Evolutionary conservation across 1,140 invertebrate species (phyloP).

Genomic region (Pristionchus pacificus): DNA sequence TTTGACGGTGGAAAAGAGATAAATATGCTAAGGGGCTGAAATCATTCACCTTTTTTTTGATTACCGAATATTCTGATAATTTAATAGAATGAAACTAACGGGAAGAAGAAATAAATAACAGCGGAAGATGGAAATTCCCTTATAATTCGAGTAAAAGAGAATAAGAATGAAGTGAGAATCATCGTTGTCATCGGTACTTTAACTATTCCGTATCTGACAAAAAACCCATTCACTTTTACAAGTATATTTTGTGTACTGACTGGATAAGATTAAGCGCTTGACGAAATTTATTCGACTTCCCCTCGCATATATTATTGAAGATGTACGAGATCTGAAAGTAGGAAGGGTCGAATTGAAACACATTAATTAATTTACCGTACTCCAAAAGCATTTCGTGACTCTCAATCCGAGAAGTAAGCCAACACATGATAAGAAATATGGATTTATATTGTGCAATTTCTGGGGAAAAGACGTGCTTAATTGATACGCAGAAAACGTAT

Average conservation of each 20-base stretch:
- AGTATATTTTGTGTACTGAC: neutral
- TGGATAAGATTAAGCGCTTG: conserved; percentile 17
- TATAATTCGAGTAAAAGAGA: conserved; percentile 71
- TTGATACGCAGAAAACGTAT: conserved; percentile 4
- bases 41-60: conserved; percentile 26
- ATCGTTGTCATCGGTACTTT: conserved; percentile 54
- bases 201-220: conserved; percentile 50
- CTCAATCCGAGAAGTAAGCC: conserved; percentile 73
- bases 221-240: neutral
- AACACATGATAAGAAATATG: conserved; percentile 77
- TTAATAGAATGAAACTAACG: conserved; percentile 69
- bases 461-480: conserved; percentile 59
- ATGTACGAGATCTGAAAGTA: conserved; percentile 39
- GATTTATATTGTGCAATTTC: conserved; percentile 92
- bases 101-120: conserved; percentile 78
- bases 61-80: too few relatives aligned
- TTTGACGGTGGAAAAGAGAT: conserved; percentile 71
- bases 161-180: conserved; percentile 59
- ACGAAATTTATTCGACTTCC: conserved; percentile 14
- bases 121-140: conserved; percentile 70
- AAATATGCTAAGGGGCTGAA: conserved; percentile 76
- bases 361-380: conserved; percentile 56
- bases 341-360: conserved; percentile 6
- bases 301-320: conserved; percentile 5
- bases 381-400: conserved; percentile 70